phyloP scores from a whole-genome alignment of 2,113 vertebrate species.

The Lampris megalopsis region DNA sequence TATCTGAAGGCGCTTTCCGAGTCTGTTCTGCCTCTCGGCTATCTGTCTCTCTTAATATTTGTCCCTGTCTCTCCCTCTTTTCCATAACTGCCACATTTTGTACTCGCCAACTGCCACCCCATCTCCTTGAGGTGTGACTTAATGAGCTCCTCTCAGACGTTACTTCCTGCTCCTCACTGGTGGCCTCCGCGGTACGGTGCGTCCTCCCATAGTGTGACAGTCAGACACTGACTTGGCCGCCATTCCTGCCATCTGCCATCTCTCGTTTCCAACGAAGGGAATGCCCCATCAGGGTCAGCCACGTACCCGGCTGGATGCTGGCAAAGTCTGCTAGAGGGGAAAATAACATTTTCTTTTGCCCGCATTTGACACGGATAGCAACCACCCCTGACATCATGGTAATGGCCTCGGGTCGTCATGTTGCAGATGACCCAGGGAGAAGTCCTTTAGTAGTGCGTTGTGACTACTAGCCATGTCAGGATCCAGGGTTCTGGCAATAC shows the following conservation, averaged over 20 bases:
- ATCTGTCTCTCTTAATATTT: neutral
- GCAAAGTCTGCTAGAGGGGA: slow-evolving; percentile 13
- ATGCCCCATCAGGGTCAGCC: slow-evolving; percentile 43
- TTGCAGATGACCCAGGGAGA: neutral
- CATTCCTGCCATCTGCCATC: slow-evolving; percentile 56
- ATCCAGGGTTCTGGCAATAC: slow-evolving; percentile 14
- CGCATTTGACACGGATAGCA: slow-evolving; percentile 1
- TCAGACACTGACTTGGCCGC: slow-evolving; percentile 49
- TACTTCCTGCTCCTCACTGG: slow-evolving; percentile 21
- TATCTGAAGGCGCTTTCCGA: neutral
- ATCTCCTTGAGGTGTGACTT: slow-evolving; percentile 24
- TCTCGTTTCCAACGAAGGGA: slow-evolving; percentile 22
- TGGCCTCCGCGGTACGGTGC: neutral
- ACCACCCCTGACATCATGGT: neutral
- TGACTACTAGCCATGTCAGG: slow-evolving; percentile 19
- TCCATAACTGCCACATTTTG: slow-evolving; percentile 21
- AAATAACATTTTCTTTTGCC: slow-evolving; percentile 13
- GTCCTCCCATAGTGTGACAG: slow-evolving; percentile 20
- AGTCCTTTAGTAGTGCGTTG: neutral
- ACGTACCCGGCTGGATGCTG: slow-evolving; percentile 17
- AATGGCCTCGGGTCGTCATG: neutral
- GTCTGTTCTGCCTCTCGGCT: slow-evolving; percentile 1
- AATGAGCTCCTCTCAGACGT: slow-evolving; percentile 9
- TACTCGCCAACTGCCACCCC: slow-evolving; percentile 12
- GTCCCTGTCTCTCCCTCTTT: neutral